Evolutionary conservation across 1,140 invertebrate species (phyloP), one percentile per base, ranked within the genome.

Genomic region (Lepidotrigona ventralis): DNA sequence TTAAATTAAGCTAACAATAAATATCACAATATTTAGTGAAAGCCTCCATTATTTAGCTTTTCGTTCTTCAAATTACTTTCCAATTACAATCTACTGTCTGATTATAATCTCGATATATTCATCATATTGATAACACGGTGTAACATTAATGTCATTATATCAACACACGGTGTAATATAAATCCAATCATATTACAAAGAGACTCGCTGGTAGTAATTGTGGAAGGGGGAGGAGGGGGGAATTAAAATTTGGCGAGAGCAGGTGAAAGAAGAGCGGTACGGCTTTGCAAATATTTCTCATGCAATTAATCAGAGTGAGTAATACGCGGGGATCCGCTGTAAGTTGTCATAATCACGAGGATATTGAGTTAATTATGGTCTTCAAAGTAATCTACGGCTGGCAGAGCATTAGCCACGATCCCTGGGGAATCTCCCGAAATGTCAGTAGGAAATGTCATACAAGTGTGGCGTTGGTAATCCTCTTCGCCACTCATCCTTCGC

Each of bases 311-410:
- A 23, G 56, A 88, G 23, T 51, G 68, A 26, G 15, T 68, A 69
- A 26, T 69, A 68, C 29, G 21, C 72, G 23, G 84, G 74, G 74
- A 79, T 60, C 51, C 46, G 46, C 39, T 9, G 63, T 77, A 72
- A 82, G 58, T 71, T 73, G 79, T 76, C 63, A 74, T 88, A 83
- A 89, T 86, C 79, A 87, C 75, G 46, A 64, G 77, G 39, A 79
- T 78, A 84, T 83, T 89, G 88, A 83, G 81, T 82, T 88, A 84
- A 88, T 90, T 89, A 88, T 79, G 83, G 69, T 71, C 79, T 81
- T 86, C 81, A 86, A 88, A 88, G 84, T 89, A 84, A 82, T 88
- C 86, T 76, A 81, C 86, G 80, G 58, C 33, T 79, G 84, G 81
- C 56, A 33, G 60, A 83, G 84, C 84, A 83, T 83, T 71, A 80